Percentiles rank a stretch among this genome's conserved stretches.
Evolutionary conservation across 2,888 invertebrate genomes (phyloP).

Genomic region (Meiosimyza decipiens): DNA sequence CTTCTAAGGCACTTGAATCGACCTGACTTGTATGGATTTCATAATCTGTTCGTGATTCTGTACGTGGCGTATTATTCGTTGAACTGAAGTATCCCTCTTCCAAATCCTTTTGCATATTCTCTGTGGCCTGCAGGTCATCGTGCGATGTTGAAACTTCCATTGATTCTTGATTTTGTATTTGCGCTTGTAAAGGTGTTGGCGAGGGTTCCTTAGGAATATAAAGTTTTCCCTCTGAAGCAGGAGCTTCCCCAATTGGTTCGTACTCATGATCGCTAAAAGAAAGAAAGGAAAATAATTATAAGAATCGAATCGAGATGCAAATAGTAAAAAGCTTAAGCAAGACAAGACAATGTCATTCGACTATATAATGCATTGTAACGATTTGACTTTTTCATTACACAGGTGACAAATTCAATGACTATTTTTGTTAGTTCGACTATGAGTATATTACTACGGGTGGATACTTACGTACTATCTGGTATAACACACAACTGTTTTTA

Average conservation of each 20-base stretch:
- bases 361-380: too few relatives aligned
- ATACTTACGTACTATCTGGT: too few relatives aligned
- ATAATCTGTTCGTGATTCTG: slow-evolving; percentile 74
- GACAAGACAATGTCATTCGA: too few relatives aligned
- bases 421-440: too few relatives aligned
- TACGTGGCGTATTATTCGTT: slow-evolving; percentile 69
- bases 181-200: slow-evolving; percentile 13
- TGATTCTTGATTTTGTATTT: slow-evolving; percentile 15
- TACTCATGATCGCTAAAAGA: slow-evolving; percentile 89
- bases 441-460: too few relatives aligned
- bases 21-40: slow-evolving; percentile 77
- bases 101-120: slow-evolving; percentile 73
- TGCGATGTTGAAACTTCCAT: slow-evolving; percentile 59
- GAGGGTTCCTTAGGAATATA: background rate
- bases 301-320: background rate
- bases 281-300: slow-evolving; percentile 32
- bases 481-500: too few relatives aligned
- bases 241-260: slow-evolving; percentile 85
- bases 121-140: slow-evolving; percentile 68
- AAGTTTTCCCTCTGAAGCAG: slow-evolving; percentile 42
- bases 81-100: slow-evolving; percentile 74
- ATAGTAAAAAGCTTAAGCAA: too few relatives aligned
- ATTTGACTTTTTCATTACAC: too few relatives aligned
- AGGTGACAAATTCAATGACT: too few relatives aligned
- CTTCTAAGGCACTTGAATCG: slow-evolving; percentile 75